A percentile compares a stretch with the other conserved stretches of the same genome.
These are phyloP conservation scores for Mormoops blainvillei DNA, from an alignment of 2,113 vertebrate species.

Conservation along the genomic window DNA sequence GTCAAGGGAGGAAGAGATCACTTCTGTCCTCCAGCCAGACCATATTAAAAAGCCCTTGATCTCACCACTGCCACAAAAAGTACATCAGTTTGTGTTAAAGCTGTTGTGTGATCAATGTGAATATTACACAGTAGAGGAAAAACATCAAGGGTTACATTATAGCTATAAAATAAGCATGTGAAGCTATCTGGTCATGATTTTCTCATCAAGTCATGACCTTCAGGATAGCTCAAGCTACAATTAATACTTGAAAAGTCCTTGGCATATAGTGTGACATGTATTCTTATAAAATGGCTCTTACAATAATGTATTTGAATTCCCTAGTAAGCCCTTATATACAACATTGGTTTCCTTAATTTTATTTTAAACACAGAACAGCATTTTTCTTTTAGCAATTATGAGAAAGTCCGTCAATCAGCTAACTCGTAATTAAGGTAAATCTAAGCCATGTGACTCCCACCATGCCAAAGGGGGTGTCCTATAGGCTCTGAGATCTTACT, in stretches of 20 bases:
- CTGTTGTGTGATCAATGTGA: constrained; percentile 72
- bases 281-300: constrained; percentile 35
- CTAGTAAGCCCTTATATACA: background rate
- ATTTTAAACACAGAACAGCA: background rate
- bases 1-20: constrained; percentile 60
- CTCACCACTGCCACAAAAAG: constrained; percentile 69
- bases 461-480: rapidly evolving
- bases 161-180: constrained; percentile 71
- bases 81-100: constrained; percentile 72
- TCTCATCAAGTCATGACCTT: constrained; percentile 70
- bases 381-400: background rate
- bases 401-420: background rate
- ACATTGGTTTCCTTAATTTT: background rate
- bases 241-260: constrained; percentile 38
- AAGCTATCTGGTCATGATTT: constrained; percentile 66
- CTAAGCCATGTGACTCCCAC: background rate
- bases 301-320: background rate
- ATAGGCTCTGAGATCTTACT: background rate
- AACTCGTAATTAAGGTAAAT: background rate
- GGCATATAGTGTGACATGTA: background rate
- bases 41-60: constrained; percentile 67
- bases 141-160: constrained; percentile 66
- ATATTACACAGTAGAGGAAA: constrained; percentile 64
- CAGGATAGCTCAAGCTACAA: constrained; percentile 73
- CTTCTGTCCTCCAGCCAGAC: constrained; percentile 51